Base-by-base conservation (phyloP, 2,113 vertebrate genomes). In the Saimiri boliviensis region DNA sequence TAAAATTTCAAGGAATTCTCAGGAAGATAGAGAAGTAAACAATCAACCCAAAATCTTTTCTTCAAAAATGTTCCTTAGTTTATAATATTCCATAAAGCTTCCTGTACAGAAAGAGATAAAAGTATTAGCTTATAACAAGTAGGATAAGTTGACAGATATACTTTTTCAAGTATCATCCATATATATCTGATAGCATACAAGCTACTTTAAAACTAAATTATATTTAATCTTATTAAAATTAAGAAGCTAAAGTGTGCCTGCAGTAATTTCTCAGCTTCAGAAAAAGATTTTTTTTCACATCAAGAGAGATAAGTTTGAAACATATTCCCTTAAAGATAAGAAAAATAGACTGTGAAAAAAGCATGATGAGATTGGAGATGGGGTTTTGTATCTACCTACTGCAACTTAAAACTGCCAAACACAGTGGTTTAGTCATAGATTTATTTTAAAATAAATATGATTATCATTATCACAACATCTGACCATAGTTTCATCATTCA, bases 121-220 rank as follows among this genome's bases (percentile, higher is more conserved):
- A 89, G 3, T 71, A 8, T 77, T 54, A 94, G 20, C 12, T 74
- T 68, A 30, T 70, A 60, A 76, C 4, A 63, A 49, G 10, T 52
- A 87, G 23, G 23, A 92, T 77, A 60, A 88, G 37, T 23, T 32
- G 49, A 58, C 17, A 77, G 12, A 54, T 66, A 68, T 10, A 42
- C 7, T 83, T 88, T 90, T 54, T 60, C 10, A 60, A 32, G 49
- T 25, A 63, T 14, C 60, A 63, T 63, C 60, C 60, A 63, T 32
- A 63, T 63, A 45, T 77, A n/a, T 12, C 23, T 60, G 17, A 3
- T 77, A 84, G 4, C 30, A 40, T 17, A 42, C 1, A 35, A 30
- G 47, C 40, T 82, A 77, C 25, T 94, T 88, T 87, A 88, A 87
- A 87, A 60, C 42, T 79, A 83, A 92, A 77, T 88, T 83, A 79